These are phyloP conservation scores for Leuciscus idus DNA, from an alignment of 2,113 vertebrate genomes.

Conservation along the genomic window DNA sequence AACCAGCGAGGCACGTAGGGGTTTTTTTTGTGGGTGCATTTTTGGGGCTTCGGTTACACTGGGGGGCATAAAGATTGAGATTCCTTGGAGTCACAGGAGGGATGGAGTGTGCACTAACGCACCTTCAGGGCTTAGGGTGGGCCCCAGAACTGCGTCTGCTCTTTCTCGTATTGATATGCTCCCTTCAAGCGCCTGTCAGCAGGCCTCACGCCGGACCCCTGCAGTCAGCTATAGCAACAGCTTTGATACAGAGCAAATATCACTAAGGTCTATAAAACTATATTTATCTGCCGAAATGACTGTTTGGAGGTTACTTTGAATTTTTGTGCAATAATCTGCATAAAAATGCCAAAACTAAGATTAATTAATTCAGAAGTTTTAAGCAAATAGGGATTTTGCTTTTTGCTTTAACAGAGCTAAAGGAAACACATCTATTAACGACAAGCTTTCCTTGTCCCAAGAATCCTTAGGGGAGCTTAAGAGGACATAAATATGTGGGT, in stretches of 20 bases:
- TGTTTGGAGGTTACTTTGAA: neutral
- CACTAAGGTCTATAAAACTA: neutral
- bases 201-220: slow-evolving; percentile 53
- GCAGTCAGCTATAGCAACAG: slow-evolving; percentile 3
- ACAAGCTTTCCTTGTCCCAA: neutral
- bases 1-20: slow-evolving; percentile 50
- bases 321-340: neutral
- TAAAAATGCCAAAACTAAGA: neutral
- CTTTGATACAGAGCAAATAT: neutral
- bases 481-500: neutral
- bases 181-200: slow-evolving; percentile 70
- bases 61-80: slow-evolving; percentile 48
- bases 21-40: slow-evolving; percentile 53
- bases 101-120: slow-evolving; percentile 47
- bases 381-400: neutral
- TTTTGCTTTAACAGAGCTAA: neutral
- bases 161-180: slow-evolving; percentile 49
- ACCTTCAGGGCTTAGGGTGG: slow-evolving; percentile 52
- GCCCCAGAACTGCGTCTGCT: slow-evolving; percentile 55
- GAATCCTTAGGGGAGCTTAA: neutral
- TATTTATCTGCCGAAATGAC: neutral
- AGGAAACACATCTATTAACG: neutral
- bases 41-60: slow-evolving; percentile 52
- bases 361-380: neutral
- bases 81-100: slow-evolving; percentile 49